Base-by-base conservation (phyloP, 2,888 invertebrate genomes). In the Ypsolopha scabrella region DNA sequence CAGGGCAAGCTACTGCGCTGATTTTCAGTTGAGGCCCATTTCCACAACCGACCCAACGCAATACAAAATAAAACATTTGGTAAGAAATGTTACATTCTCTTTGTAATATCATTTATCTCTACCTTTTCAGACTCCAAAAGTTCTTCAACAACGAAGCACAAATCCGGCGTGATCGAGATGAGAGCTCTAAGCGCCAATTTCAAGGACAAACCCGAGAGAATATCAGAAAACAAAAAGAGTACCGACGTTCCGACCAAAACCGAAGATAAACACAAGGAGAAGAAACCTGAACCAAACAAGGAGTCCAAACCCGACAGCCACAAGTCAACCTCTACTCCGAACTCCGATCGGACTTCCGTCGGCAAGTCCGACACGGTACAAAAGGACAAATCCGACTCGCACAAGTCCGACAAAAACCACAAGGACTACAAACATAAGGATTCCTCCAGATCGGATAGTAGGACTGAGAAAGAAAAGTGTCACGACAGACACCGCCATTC, bases 101-200 rank as follows among this genome's bases (percentile, higher is more conserved):
- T 38, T 24, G 24, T 24, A 24, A 24, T 4, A 24, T 2, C 24
- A 24, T 24, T 24, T 24, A 4, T 50, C 13, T 43, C 39, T 49
- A 55, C 52, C 51, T 52, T 71, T 70, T 38, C 75, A 85, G 83
- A 80, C 55, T 51, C 73, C 7, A 81, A 76, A 56, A 79, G 75
- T 50, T 57, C 81, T 0, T 64, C 68, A 9, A 39, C 60, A 6
- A 63, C 75, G 0, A 83, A 85, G 60, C 83, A 79, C 55, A 85
- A 86, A 57, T 70, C 64, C 1, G 87, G 86, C 1, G 86, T 87
- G 2, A 87, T 87, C 47, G 87, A 87, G 56, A 87, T 87, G 87
- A 63, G 87, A 59, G 85, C 87, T 0, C 60, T 87, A 0, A 83
- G 85, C 55, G 75, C 80, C 0, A 83, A 83, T 53, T 83, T 80